Percentiles rank a stretch among this genome's conserved stretches.
Evolutionary conservation across 1,140 invertebrate genomes (phyloP).

Genomic region (Diplogasteroides magnus): DNA sequence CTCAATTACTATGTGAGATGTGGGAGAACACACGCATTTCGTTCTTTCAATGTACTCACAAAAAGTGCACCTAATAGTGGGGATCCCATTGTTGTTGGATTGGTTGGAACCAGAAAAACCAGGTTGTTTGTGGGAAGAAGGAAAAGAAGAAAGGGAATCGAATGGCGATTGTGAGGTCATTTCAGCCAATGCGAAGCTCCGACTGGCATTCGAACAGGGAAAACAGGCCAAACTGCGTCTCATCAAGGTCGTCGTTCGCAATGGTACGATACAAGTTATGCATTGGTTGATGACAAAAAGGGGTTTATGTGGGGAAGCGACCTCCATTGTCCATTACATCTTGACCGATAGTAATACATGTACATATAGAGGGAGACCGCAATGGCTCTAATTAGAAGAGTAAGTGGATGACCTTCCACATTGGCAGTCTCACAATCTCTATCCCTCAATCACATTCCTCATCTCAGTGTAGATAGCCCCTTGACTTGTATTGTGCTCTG

Average conservation of each 20-base stretch:
- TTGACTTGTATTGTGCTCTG: too few species aligned
- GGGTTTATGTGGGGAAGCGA: too few species aligned
- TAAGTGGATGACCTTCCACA: conserved; percentile 5
- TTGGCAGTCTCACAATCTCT: too few species aligned
- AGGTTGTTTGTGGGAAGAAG: neutral
- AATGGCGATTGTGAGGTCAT: conserved; percentile 13
- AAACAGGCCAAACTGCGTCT: conserved; percentile 52
- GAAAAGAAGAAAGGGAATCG: conserved; percentile 15
- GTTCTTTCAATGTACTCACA: conserved; percentile 8
- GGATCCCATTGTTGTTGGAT: neutral
- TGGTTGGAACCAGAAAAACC: neutral
- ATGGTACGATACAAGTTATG: conserved; percentile 34
- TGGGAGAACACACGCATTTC: conserved; percentile 9
- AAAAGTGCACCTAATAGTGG: neutral
- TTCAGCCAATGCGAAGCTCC: conserved; percentile 49
- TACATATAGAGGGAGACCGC: conserved; percentile 1
- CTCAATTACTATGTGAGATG: neutral
- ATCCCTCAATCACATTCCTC: too few species aligned
- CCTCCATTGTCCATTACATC: too few species aligned
- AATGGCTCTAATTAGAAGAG: neutral
- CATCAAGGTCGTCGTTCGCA: conserved; percentile 52
- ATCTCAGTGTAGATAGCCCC: too few species aligned
- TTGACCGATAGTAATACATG: too few species aligned
- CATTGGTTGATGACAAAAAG: neutral
- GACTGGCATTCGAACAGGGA: conserved; percentile 50